A percentile compares a stretch with the other conserved stretches of the same genome.
Conservation (phyloP, 37 sponge, comb jelly and placozoan species). For the Crambe crambe region DNA sequence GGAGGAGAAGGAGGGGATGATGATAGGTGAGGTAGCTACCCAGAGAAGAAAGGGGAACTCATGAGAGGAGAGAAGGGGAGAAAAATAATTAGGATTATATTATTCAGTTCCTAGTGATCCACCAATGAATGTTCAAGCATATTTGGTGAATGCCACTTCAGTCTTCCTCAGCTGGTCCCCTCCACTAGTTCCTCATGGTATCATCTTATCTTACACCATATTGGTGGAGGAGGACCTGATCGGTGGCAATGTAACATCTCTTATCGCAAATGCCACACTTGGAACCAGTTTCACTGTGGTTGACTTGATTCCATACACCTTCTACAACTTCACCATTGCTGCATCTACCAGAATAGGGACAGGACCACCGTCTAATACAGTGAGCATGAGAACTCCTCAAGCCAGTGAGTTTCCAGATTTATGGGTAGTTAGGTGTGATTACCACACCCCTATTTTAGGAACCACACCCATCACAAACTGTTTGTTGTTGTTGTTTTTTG, state of each 20-base stretch:
- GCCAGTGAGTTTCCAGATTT: conserved; percentile 2
- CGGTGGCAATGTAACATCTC: background rate
- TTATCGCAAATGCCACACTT: background rate
- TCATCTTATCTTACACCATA: background rate
- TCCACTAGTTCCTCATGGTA: background rate
- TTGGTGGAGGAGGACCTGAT: background rate
- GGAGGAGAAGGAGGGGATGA: too few species aligned
- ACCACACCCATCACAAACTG: too few species aligned
- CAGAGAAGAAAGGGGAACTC: too few species aligned
- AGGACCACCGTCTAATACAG: background rate
- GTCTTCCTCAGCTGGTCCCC: background rate
- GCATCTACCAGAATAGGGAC: background rate
- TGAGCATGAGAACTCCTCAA: background rate
- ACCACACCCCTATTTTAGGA: too few species aligned
- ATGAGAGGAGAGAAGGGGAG: too few species aligned
- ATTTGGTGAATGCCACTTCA: background rate
- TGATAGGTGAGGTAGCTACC: too few species aligned
- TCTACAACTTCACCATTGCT: background rate
- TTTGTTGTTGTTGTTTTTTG: too few species aligned
- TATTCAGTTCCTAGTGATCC: background rate
- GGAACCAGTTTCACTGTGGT: background rate
- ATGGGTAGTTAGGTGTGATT: too few species aligned
- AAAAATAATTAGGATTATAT: too few species aligned
- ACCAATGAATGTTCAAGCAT: background rate
- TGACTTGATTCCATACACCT: background rate